A percentile compares a stretch with the other conserved stretches of the same genome.
phyloP scores from a whole-genome alignment of 2,888 invertebrate genomes.

The Drosophila nr. perissopoda region DNA sequence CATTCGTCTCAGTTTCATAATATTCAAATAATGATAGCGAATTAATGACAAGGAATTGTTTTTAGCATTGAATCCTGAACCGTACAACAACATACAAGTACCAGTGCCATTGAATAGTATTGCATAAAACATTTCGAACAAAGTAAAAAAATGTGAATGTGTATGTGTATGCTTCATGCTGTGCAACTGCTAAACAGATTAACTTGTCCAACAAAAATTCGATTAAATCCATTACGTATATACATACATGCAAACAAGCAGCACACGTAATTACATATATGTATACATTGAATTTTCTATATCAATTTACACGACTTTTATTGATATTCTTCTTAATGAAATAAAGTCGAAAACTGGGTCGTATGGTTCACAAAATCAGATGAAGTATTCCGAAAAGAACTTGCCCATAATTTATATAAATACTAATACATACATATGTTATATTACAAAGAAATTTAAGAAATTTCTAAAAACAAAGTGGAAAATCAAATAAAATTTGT shows the following conservation, averaged over 20 bases:
- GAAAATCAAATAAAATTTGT: slow-evolving; percentile 39
- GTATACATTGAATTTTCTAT: slow-evolving; percentile 59
- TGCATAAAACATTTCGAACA: slow-evolving; percentile 20
- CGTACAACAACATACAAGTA: slow-evolving; percentile 12
- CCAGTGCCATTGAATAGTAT: slow-evolving; percentile 9
- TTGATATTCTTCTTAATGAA: slow-evolving; percentile 42
- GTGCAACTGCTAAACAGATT: slow-evolving; percentile 31
- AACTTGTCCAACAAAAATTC: slow-evolving; percentile 53
- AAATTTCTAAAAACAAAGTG: slow-evolving; percentile 30
- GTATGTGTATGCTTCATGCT: slow-evolving; percentile 26
- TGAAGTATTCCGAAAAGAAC: slow-evolving; percentile 18
- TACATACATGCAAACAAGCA: slow-evolving; percentile 18
- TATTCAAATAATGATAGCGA: slow-evolving; percentile 19
- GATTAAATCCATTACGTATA: slow-evolving; percentile 26
- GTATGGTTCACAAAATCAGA: slow-evolving; percentile 31
- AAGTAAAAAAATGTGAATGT: slow-evolving; percentile 20
- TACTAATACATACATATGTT: slow-evolving; percentile 34
- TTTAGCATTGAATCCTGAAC: slow-evolving; percentile 21
- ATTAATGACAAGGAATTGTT: slow-evolving; percentile 35
- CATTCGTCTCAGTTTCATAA: slow-evolving; percentile 36
- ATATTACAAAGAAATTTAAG: slow-evolving; percentile 4
- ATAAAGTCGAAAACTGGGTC: slow-evolving; percentile 28
- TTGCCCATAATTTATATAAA: slow-evolving; percentile 30
- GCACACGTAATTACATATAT: slow-evolving; percentile 18
- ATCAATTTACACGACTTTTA: slow-evolving; percentile 61